These are phyloP conservation scores for Bungarus multicinctus DNA, from an alignment of 2,113 vertebrate genomes.

Conservation along the genomic window DNA sequence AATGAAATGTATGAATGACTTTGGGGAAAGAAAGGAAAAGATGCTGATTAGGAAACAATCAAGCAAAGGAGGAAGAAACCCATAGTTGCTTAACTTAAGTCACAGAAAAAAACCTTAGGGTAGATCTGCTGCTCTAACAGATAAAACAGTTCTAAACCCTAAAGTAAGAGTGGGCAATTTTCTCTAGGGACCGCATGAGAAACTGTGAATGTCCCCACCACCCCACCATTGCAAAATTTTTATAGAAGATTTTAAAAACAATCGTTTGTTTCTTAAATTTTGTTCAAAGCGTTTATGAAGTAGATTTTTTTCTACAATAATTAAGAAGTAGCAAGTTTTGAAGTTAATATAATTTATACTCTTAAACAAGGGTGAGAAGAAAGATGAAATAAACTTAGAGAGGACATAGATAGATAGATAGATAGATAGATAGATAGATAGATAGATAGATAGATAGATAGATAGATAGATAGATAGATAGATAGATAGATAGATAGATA, in stretches of 20 bases:
- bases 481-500: too few species aligned
- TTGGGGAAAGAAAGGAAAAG: background rate
- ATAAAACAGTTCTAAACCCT: background rate
- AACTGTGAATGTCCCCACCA: background rate
- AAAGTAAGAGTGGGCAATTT: background rate
- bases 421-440: too few species aligned
- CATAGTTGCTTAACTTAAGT: background rate
- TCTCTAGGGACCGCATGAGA: background rate
- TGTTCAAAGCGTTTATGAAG: background rate
- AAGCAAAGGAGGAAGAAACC: background rate
- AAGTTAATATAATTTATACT: background rate
- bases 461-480: too few species aligned
- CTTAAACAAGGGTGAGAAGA: background rate
- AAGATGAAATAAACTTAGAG: background rate
- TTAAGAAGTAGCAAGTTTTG: background rate
- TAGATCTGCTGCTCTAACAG: background rate
- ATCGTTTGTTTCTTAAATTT: background rate
- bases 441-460: too few species aligned
- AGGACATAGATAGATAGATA: too few species aligned
- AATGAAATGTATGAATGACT: background rate
- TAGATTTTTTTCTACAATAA: background rate
- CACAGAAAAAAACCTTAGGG: background rate
- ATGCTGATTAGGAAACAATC: background rate
- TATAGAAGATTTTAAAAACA: background rate
- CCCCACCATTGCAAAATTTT: background rate